These are phyloP conservation scores for Anguilla obscura DNA, from an alignment of 2,797 vertebrate species.

Conservation along the genomic window DNA sequence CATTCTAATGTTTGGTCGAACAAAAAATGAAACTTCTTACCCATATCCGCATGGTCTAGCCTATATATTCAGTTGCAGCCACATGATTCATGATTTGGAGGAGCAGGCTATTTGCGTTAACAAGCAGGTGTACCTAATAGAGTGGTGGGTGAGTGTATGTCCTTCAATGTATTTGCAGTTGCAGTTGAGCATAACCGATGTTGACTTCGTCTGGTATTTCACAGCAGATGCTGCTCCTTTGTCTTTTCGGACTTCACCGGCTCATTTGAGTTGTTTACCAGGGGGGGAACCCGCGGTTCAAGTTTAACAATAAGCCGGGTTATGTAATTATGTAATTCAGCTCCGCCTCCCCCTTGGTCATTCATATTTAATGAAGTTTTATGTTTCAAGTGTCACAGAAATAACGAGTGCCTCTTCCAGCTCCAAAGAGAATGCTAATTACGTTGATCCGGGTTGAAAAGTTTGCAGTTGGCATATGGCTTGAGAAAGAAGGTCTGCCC, in stretches of 20 bases:
- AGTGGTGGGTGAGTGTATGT: background rate
- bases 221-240: background rate
- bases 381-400: conserved; percentile 29
- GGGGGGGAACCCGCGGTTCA: background rate
- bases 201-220: background rate
- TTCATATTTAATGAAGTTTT: conserved; percentile 41
- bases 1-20: no score
- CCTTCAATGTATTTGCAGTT: background rate
- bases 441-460: conserved; percentile 31
- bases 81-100: background rate
- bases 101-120: background rate
- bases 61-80: background rate
- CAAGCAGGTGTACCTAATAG: background rate
- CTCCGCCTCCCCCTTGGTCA: conserved; percentile 30
- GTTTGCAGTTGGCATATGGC: conserved; percentile 36
- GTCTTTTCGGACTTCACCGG: background rate
- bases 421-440: conserved; percentile 35
- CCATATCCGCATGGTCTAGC: no score
- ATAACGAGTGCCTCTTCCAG: conserved; percentile 30
- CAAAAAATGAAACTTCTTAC: no score
- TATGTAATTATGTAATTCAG: conserved; percentile 26
- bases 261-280: background rate
- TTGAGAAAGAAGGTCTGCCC: conserved; percentile 30
- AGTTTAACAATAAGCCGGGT: background rate
- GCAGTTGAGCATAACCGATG: background rate